Evolutionary conservation across 2,113 vertebrate species (phyloP), one percentile per base, ranked within the genome.

Genomic region (Raja brachyura): DNA sequence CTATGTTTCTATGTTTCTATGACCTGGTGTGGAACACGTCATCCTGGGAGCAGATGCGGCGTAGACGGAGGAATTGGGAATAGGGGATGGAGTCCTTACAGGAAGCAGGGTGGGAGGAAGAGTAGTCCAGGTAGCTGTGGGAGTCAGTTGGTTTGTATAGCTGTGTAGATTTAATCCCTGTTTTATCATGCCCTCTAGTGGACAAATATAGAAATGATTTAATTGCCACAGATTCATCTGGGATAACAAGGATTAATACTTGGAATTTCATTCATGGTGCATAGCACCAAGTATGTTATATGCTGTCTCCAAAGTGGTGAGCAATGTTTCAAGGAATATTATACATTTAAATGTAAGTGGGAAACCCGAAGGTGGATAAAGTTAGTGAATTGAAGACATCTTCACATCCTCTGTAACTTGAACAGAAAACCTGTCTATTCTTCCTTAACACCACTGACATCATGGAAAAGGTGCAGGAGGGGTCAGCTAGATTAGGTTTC

Each of bases 141-240:
- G n/a, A n/a, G n/a, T n/a, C n/a, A n/a, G n/a, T n/a, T n/a, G n/a
- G n/a, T n/a, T n/a, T n/a, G n/a, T n/a, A n/a, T n/a, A n/a, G n/a
- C 31, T 25, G 31, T 10, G 4, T 20, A 54, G 22, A 92, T 28
- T 63, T 54, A 92, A 92, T 74, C 25, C 90, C 70, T 92, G 90
- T 33, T 73, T 39, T 54, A 54, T 92, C 6, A 25, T 74, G 90
- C 22, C 90, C 68, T 92, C 90, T 73, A 4, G 90, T 92, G 90
- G 68, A 25, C 8, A 18, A 54, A 92, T 2, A 25, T 73, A 25
- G 68, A 88, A 66, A 63, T 85, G 81, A 28, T 85, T 61, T n/a
- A 85, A 85, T 86, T 59, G 56, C 56, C 81, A 25, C 81, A 61
- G 31, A 59, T 59, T 6, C 25, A 6, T 63, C 83, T 66, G 83